These are phyloP conservation scores for Polyploca ridens DNA, from an alignment of 2,888 invertebrate species.

Conservation along the genomic window DNA sequence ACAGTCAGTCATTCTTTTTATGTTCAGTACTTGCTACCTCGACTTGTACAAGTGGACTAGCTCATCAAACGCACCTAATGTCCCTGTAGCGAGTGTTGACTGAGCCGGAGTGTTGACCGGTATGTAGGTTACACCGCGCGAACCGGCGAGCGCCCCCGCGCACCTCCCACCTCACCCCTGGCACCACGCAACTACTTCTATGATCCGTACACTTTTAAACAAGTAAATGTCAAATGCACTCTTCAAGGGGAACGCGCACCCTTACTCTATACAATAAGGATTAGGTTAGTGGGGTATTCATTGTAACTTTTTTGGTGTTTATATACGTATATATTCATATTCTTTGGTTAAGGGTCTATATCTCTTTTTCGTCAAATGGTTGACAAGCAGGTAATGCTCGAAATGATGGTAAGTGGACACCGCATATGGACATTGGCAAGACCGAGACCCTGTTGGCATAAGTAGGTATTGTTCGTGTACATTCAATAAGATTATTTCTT, in stretches of 20 bases:
- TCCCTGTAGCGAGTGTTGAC: slow-evolving; percentile 85
- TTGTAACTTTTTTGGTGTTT: not conserved
- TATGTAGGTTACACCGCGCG: slow-evolving; percentile 83
- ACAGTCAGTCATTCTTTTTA: not conserved
- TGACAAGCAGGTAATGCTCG: no score
- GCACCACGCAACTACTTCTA: slow-evolving; percentile 72
- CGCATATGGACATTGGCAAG: no score
- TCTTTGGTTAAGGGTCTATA: not conserved
- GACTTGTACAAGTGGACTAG: slow-evolving; percentile 61
- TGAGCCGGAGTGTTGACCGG: slow-evolving; percentile 85
- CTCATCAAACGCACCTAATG: slow-evolving; percentile 72
- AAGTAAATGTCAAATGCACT: slow-evolving; percentile 75
- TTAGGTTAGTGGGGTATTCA: not conserved
- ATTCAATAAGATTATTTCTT: not conserved
- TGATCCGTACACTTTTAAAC: slow-evolving; percentile 78
- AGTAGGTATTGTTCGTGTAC: no score
- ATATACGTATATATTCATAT: not conserved
- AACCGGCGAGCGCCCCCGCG: slow-evolving; percentile 59
- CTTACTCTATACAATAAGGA: not conserved
- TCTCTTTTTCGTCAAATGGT: no score
- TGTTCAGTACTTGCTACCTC: not conserved
- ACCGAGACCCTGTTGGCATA: no score
- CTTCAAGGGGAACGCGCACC: slow-evolving; percentile 27
- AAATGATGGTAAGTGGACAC: no score
- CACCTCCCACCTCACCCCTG: slow-evolving; percentile 37